Evolutionary conservation across 2,888 invertebrate genomes (phyloP), one percentile per base, ranked within the genome.

Genomic region (Exephanes ischioxanthus): DNA sequence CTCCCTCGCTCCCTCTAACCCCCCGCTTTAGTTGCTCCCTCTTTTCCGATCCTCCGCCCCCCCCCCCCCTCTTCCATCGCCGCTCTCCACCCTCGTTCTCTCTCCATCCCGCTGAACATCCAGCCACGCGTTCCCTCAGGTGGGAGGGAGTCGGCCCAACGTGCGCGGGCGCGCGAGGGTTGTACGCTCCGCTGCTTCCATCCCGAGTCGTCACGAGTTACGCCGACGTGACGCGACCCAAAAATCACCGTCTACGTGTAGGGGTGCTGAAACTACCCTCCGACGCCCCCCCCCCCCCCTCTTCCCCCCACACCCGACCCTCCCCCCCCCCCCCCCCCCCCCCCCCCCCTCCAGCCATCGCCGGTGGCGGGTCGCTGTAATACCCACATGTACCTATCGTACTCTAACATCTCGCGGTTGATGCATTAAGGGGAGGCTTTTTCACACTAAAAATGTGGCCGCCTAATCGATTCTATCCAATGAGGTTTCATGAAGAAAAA

Each of bases 191-290:
- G 58, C 55, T 63, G 80, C 45, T 71, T 73, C 67, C 4, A 3
- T 53, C 53, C 76, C 84, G 86, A 85, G 53, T 78, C 77, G 68
- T 80, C 78, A 75, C 86, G 83, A 81, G 70, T 67, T 53, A 48
- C 53, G 63, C 80, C 85, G 82, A 82, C 78, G 61, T 75, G 72
- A 83, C 79, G 53, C 84, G 80, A 85, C 82, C 84, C 83, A 86
- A 86, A 86, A 88, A 84, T 80, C 79, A 80, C 80, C 72, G 58
- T 58, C 37, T 37, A 55, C 22, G 63, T 16, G 30, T 26, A 4
- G n/a, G 63, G 63, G 63, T 33, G 63, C 63, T 63, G 33, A 16
- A 63, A 63, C 53, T 55, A 22, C 19, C 19, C 19, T 53, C 53
- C 53, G 53, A 19, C 2, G 5, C 5, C 51, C 0, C 16, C n/a